Evolutionary conservation across 2,888 invertebrate species (phyloP).

Genomic region (Oligia fasciuncula): DNA sequence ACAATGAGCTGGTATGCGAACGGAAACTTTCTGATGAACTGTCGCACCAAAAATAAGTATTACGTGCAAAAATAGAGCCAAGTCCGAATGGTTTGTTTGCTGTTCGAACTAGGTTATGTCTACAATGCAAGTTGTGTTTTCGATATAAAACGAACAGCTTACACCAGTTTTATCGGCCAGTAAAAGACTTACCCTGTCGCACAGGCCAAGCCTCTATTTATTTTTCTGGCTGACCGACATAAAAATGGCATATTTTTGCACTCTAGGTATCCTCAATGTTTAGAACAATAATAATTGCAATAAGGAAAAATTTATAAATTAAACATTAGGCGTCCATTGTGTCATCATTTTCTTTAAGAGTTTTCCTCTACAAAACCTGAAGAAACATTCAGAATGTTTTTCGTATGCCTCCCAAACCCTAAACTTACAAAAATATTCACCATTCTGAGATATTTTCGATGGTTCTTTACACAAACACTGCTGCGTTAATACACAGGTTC

Average conservation of each 20-base stretch:
- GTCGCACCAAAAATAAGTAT: slow-evolving; percentile 1
- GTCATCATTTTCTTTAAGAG: not conserved
- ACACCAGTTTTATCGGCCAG: slow-evolving; percentile 39
- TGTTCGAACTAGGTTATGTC: slow-evolving; percentile 8
- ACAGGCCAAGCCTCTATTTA: slow-evolving; percentile 44
- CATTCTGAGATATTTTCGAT: too few species aligned
- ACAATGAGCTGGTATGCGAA: not conserved
- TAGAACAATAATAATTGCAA: not conserved
- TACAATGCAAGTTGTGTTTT: slow-evolving; percentile 31
- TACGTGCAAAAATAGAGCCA: slow-evolving; percentile 32
- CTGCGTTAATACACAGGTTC: not conserved
- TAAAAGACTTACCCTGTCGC: slow-evolving; percentile 16
- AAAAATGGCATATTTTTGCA: slow-evolving; percentile 19
- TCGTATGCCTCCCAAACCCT: not conserved
- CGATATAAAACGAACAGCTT: slow-evolving; percentile 32
- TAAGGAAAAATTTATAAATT: slow-evolving; percentile 12
- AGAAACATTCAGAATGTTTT: not conserved
- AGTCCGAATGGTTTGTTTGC: slow-evolving; percentile 30
- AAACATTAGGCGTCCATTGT: not conserved
- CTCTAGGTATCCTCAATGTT: not conserved
- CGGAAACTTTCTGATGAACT: slow-evolving; percentile 39
- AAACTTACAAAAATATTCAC: not conserved
- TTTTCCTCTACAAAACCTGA: slow-evolving; percentile 2
- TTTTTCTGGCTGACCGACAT: slow-evolving; percentile 21
- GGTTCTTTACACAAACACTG: too few species aligned